phyloP scores from a whole-genome alignment of 1,140 invertebrate species.

The Thaumetopoea pityocampa region DNA sequence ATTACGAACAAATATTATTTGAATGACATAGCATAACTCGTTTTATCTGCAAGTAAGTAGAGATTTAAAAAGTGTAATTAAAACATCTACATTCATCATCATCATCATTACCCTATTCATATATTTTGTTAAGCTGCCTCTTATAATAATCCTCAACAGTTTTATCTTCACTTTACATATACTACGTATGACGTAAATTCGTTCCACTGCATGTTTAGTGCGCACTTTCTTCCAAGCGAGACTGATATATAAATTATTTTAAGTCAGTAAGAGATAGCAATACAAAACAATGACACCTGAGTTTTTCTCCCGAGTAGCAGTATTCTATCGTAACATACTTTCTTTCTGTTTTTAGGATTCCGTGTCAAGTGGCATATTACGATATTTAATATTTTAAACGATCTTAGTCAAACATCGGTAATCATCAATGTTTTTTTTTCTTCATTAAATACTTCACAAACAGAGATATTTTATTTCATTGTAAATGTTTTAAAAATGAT shows the following conservation, averaged over 20 bases:
- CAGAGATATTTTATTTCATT: no score
- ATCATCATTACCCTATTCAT: not conserved
- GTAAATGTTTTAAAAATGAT: no score
- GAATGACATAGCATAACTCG: no score
- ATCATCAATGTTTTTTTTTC: no score
- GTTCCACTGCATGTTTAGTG: conserved; percentile 37
- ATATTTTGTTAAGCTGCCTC: not conserved
- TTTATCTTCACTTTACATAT: conserved; percentile 23
- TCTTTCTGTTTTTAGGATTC: conserved; percentile 50
- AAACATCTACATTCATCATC: no score
- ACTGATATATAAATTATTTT: conserved; percentile 17
- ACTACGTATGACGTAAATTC: conserved; percentile 55
- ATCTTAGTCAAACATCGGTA: no score
- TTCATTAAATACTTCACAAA: no score
- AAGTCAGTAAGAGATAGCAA: conserved; percentile 29
- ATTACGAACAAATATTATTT: no score
- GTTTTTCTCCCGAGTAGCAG: conserved; percentile 38
- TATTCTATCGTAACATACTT: conserved; percentile 56
- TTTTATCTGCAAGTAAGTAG: no score
- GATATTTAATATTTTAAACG: no score
- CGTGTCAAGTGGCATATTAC: conserved; percentile 1
- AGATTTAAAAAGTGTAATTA: no score
- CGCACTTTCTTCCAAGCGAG: conserved; percentile 61
- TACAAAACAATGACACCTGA: conserved; percentile 46
- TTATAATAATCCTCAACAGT: not conserved